Evolutionary conservation across 2,797 vertebrate genomes (phyloP), one percentile per base, ranked within the genome.

Genomic region (Paramormyrops hopkinsi): DNA sequence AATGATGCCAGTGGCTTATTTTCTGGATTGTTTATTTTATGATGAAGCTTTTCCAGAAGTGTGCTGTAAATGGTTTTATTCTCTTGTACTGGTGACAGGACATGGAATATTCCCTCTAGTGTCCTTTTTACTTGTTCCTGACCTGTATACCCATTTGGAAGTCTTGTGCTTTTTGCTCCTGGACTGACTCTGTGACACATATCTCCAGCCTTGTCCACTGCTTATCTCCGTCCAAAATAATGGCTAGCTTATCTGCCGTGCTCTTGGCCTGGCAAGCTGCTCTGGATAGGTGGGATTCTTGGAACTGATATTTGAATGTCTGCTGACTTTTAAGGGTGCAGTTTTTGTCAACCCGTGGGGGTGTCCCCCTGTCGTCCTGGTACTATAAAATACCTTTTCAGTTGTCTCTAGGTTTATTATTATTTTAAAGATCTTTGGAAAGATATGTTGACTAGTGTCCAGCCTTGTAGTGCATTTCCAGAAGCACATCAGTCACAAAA

Each of bases 221-320:
- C 92, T 95, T 95, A 95, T 95, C 95, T 94, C 48, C 91, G 87
- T 91, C 90, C 90, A 89, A 94, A 95, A 94, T 95, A 94, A 94
- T 93, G 91, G 92, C 91, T 91, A 89, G 91, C 92, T 95, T 95
- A 95, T 95, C 94, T 93, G 91, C 33, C 48, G 91, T 90, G 88
- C 25, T 25, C 19, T 48, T 33, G 29, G 85, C 89, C 91, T 91
- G 91, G 89, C 93, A 88, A 92, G 91, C 92, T 90, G 88, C 90
- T 93, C 90, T 90, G 92, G 89, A 90, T 91, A 90, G 92, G 92
- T 91, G 92, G 90, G 92, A 94, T 95, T 94, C 94, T 92, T 92
- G 91, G 93, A 94, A 94, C 93, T 93, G 92, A 92, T 90, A 92
- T 84, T 88, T 86, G 91, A 93, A 91, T 86, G 92, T 91, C 92